phyloP scores from a whole-genome alignment of 2,888 invertebrate genomes.

The Lepidocyrtinus sp. region DNA sequence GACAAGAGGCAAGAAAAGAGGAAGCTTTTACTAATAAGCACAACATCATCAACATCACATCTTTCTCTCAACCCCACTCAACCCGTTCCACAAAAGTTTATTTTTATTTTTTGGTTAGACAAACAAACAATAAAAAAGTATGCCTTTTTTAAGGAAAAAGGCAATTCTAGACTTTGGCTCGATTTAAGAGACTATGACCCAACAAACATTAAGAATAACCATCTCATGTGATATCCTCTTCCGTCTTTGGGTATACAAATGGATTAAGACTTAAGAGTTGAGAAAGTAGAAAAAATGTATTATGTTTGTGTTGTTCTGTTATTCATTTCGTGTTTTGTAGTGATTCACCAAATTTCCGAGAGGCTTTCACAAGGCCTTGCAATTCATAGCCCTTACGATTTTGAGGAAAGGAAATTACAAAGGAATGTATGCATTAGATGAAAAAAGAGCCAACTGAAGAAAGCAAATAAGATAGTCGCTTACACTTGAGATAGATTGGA shows the following conservation, averaged over 20 bases:
- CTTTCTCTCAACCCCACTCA: too few relatives aligned
- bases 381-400: slow-evolving; percentile 15
- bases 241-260: background rate
- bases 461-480: background rate
- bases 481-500: background rate
- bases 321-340: background rate
- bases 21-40: slow-evolving; percentile 19
- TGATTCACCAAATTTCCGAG: too few relatives aligned
- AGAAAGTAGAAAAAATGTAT: background rate
- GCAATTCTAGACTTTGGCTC: too few relatives aligned
- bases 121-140: too few relatives aligned
- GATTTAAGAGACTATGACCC: background rate
- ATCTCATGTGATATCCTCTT: background rate
- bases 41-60: slow-evolving; percentile 24
- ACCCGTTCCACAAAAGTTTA: too few relatives aligned
- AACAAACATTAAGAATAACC: background rate
- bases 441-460: slow-evolving; percentile 8
- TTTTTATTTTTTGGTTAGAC: too few relatives aligned
- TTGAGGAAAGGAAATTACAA: slow-evolving; percentile 22
- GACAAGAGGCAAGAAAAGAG: too few relatives aligned
- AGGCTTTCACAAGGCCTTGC: background rate
- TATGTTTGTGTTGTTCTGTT: background rate
- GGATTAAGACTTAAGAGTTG: background rate
- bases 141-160: too few relatives aligned
- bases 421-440: slow-evolving; percentile 46